A percentile compares a stretch with the other conserved stretches of the same genome.
Evolutionary conservation across 23 tunicate species (phyloP).

Genomic region (Halocynthia roretzi): DNA sequence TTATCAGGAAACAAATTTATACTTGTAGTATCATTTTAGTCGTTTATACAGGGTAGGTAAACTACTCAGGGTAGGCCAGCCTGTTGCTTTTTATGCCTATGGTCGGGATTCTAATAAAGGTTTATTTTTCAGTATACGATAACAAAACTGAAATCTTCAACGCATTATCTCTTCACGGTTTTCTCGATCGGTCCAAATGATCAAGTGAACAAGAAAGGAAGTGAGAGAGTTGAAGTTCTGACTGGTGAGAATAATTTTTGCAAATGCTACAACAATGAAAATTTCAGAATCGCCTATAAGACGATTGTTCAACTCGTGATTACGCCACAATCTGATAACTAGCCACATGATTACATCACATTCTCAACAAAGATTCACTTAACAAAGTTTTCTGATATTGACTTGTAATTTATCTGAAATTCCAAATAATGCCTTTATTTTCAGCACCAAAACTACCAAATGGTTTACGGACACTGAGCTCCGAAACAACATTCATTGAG

Average conservation of each 20-base stretch:
- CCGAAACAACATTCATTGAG: slow-evolving; percentile 16
- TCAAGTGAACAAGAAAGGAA: slow-evolving; percentile 31
- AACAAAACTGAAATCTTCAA: slow-evolving; percentile 31
- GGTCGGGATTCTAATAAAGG: no score
- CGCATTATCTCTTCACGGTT: slow-evolving; percentile 31
- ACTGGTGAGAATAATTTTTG: slow-evolving; percentile 22
- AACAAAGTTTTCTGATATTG: no score
- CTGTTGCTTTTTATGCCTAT: no score
- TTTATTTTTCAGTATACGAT: slow-evolving; percentile 5
- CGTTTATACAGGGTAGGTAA: no score
- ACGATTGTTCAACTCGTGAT: background rate
- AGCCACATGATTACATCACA: background rate
- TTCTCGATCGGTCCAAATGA: slow-evolving; percentile 43
- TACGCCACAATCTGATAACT: background rate
- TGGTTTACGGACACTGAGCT: slow-evolving; percentile 14
- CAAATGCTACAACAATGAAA: no score
- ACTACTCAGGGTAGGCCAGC: no score
- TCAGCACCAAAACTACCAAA: slow-evolving; percentile 53
- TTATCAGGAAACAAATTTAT: no score
- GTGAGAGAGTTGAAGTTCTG: slow-evolving; percentile 12
- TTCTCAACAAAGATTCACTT: background rate
- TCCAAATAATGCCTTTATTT: background rate
- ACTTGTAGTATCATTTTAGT: no score
- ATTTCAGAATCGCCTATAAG: no score
- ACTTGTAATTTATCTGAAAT: no score